Percentiles rank a stretch among this genome's conserved stretches.
These are phyloP conservation scores for Ophioninae sp. DNA, from an alignment of 2,888 invertebrate species.

Conservation along the genomic window DNA sequence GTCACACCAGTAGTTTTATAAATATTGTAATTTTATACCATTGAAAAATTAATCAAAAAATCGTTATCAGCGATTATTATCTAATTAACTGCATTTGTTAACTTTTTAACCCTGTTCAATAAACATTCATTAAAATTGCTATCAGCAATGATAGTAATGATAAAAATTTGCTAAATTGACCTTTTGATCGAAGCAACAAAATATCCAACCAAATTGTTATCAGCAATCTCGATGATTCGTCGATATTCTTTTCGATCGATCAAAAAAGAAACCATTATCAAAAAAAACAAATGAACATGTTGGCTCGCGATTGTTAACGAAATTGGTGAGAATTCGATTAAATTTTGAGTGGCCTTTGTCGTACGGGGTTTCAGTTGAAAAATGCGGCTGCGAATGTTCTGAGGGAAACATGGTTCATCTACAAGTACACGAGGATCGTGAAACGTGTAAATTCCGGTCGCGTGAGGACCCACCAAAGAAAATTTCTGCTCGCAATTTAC, in stretches of 20 bases:
- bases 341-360: conserved; percentile 5
- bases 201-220: background rate
- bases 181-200: no score
- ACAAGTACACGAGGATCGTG: conserved; percentile 99
- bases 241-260: background rate
- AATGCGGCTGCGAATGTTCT: conserved; percentile 99
- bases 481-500: conserved; percentile 99
- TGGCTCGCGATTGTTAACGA: background rate
- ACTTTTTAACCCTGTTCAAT: background rate
- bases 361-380: conserved; percentile 90
- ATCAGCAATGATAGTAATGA: no score
- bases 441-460: conserved; percentile 97
- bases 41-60: background rate
- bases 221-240: background rate
- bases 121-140: background rate
- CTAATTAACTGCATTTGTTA: background rate
- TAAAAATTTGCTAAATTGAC: no score
- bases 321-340: background rate
- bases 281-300: background rate
- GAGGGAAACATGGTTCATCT: conserved; percentile 99
- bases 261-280: background rate
- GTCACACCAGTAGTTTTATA: no score
- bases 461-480: conserved; percentile 98
- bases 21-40: no score
- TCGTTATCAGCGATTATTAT: background rate